Evolutionary conservation across 2,888 invertebrate species (phyloP).

Genomic region (Hirtodrosophila histrioides): DNA sequence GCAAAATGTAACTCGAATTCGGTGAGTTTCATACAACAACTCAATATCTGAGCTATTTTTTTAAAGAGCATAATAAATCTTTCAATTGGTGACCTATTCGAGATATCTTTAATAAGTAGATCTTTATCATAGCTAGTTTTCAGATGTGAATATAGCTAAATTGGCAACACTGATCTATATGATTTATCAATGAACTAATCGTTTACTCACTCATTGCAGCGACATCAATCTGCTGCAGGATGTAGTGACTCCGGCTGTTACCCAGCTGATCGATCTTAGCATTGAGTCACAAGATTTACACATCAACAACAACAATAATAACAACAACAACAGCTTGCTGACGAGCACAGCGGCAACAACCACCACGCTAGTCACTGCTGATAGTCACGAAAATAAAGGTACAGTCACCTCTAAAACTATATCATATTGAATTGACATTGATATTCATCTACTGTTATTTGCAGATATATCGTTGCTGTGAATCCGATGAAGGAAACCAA

Average conservation of each 20-base stretch:
- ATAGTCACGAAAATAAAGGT: slow-evolving; percentile 85
- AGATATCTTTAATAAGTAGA: no score
- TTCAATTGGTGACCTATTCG: no score
- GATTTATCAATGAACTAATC: slow-evolving; percentile 10
- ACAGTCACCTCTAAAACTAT: neutral
- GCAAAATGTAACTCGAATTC: no score
- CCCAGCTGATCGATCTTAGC: slow-evolving; percentile 84
- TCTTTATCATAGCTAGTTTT: no score
- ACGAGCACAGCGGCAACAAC: slow-evolving; percentile 81
- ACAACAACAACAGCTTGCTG: slow-evolving; percentile 84
- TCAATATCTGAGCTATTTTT: no score
- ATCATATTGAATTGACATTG: neutral
- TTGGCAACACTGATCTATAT: no score
- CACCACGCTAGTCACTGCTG: slow-evolving; percentile 85
- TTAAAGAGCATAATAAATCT: no score
- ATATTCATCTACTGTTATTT: neutral
- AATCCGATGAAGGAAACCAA: slow-evolving; percentile 78
- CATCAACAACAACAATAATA: slow-evolving; percentile 80
- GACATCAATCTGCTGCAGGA: slow-evolving; percentile 83
- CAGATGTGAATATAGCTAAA: no score
- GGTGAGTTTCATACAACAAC: no score
- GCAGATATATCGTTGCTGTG: slow-evolving; percentile 84
- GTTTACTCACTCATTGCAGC: slow-evolving; percentile 59
- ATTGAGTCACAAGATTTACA: slow-evolving; percentile 83
- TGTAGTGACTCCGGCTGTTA: slow-evolving; percentile 78